These are phyloP conservation scores for Heteromurus nitidus DNA, from an alignment of 2,888 invertebrate genomes.

Conservation along the genomic window DNA sequence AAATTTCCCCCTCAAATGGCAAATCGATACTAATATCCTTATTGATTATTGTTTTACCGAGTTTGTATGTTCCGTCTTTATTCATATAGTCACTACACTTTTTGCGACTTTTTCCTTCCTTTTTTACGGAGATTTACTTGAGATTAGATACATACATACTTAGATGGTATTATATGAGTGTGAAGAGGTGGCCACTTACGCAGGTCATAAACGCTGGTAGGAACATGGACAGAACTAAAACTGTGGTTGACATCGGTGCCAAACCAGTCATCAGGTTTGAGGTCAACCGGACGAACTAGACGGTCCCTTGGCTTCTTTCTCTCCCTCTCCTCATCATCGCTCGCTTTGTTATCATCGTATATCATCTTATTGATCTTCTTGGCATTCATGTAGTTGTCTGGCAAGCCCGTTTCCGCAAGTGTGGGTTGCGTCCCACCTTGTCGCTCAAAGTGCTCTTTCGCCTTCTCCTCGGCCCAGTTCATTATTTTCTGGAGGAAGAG, in stretches of 20 bases:
- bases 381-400: constrained; percentile 83
- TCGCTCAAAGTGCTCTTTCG: constrained; percentile 68
- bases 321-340: constrained; percentile 23
- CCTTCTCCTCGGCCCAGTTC: constrained; percentile 69
- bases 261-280: constrained; percentile 64
- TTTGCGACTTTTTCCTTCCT: no score
- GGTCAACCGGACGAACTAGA: constrained; percentile 4
- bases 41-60: constrained; percentile 41
- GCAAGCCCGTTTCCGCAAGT: constrained; percentile 16
- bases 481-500: constrained; percentile 68
- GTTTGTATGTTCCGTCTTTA: no score
- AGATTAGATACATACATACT: no score
- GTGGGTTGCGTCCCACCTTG: constrained; percentile 28
- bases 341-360: not conserved
- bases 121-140: no score
- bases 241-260: constrained; percentile 63
- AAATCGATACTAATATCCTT: constrained; percentile 48
- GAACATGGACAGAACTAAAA: constrained; percentile 92
- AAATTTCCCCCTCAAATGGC: constrained; percentile 17
- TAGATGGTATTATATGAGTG: not conserved
- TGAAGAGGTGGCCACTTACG: constrained; percentile 77
- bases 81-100: no score
- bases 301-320: constrained; percentile 22
- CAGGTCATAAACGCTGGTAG: constrained; percentile 93
- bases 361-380: constrained; percentile 81